Evolutionary conservation across 1,140 invertebrate species (phyloP), one percentile per base, ranked within the genome.

Genomic region (Stegodyphus mimosarum): DNA sequence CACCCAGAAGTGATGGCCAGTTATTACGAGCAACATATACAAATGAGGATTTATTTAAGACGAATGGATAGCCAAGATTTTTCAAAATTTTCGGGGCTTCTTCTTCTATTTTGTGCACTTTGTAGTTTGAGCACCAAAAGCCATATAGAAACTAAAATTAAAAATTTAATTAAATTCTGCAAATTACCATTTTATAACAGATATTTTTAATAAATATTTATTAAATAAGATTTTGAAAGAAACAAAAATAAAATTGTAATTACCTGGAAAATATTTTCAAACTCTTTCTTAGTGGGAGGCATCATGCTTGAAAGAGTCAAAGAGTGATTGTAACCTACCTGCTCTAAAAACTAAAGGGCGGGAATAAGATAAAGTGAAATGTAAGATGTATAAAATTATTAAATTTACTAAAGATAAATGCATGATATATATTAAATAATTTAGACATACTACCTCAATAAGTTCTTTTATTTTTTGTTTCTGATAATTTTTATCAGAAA

Each of bases 81-180:
- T 73, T 86, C 49, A 86, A 55, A 10, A 86, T 48, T 60, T 64
- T 71, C 4, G 83, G 83, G 7, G 64, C 76, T 48, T 86, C 83
- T 5, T 78, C 75, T 73, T 86, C 83, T 11, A 78, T 49, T 18
- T 33, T 72, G 11, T 78, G 72, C 7, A 78, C 75, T 18, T 55
- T 33, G 72, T 60, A 86, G 17, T 48, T 63, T 18, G 81, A 51
- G 11, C 69, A 60, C 33, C 55, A 83, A 51, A 83, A 75, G 10
- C 11, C 15, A 18, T 17, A 50, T 52, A 83, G 60, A 69, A 53
- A 64, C 81, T 83, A 33, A 33, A 33, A 33, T 33, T 33, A 33
- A 33, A 33, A 33, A 33, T 33, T 33, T 1, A 33, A 33, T 33
- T 33, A 33, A 33, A 33, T 33, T 33, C 1, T 33, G 33, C 33